Base-by-base conservation (phyloP, 2,888 invertebrate genomes). In the Lasioglossum morio region DNA sequence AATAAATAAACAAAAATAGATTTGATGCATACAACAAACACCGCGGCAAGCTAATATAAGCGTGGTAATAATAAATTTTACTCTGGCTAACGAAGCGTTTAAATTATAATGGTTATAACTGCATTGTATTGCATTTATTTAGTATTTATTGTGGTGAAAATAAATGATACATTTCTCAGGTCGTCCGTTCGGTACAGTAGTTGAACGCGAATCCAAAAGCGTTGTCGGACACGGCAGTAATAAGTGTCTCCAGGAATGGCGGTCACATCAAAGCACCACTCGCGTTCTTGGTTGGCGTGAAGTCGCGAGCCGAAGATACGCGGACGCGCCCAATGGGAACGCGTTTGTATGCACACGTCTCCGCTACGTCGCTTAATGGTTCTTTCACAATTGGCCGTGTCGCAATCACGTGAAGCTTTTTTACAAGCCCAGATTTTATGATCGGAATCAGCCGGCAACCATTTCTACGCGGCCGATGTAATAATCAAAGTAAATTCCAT, bases 181-280 rank as follows among this genome's bases (percentile, higher is more conserved):
- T 53, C 84, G 77, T 46, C 77, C 57, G 84, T 60, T 37, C 57
- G 70, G 72, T 48, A 57, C 48, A 37, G 63, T 53, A 79, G 19
- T 73, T 34, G 14, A 73, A 83, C 66, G 78, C 34, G 79, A 27
- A 27, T 66, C 75, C 57, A 72, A 57, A 48, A 57, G 37, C 66
- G 81, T 79, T 70, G 83, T 72, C 80, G 72, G 87, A 60, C 72
- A 69, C 66, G 72, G 90, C 91, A 93, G 94, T 94, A 94, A 95
- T 94, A 94, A 95, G 94, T 94, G 94, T 94, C 94, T 92, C 93
- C 93, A 92, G 92, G 93, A 93, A 94, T 92, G 94, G 93, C 95
- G 95, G 95, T 93, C 88, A 95, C 92, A 94, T 95, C 95, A 95
- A 95, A 95, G 94, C 90, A 34, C 75, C 70, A 76, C 80, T 80